A percentile compares a stretch with the other conserved stretches of the same genome.
Evolutionary conservation across 2,113 vertebrate genomes (phyloP).

Genomic region (Microcebus lehilahytsara): DNA sequence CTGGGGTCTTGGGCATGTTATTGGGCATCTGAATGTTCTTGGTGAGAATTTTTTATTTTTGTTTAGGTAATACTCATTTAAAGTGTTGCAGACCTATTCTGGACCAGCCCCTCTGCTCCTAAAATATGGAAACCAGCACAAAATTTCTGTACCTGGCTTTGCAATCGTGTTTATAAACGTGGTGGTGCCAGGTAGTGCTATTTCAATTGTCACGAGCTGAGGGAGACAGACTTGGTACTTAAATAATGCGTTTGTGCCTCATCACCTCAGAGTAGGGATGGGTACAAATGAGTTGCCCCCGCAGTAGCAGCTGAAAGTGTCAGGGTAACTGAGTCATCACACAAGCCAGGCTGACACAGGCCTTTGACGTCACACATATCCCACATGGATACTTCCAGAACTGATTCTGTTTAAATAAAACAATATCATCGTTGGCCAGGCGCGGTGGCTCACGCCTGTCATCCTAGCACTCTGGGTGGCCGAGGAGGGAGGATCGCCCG

Average conservation of each 20-base stretch:
- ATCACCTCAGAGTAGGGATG: neutral
- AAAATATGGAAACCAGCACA: neutral
- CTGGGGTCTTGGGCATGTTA: neutral
- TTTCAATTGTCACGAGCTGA: conserved; percentile 2
- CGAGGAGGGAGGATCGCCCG: too few relatives aligned
- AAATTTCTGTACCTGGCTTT: neutral
- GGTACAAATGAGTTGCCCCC: neutral
- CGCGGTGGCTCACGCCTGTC: rapidly evolving
- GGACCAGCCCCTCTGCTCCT: neutral
- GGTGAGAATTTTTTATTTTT: neutral
- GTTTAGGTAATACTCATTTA: neutral
- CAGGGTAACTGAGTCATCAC: neutral
- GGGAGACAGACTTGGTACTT: neutral
- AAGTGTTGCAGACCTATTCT: neutral
- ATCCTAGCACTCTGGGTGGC: too few relatives aligned
- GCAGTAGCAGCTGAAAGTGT: neutral
- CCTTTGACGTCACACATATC: neutral
- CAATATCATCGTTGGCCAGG: neutral
- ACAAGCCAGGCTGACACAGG: neutral
- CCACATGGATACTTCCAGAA: neutral
- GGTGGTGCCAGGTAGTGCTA: neutral
- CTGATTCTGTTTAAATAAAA: conserved; percentile 35
- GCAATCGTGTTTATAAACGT: neutral
- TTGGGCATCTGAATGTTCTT: neutral
- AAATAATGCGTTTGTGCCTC: neutral